Evolutionary conservation across 2,888 invertebrate genomes (phyloP).

Genomic region (Aproaerema taeniolella): DNA sequence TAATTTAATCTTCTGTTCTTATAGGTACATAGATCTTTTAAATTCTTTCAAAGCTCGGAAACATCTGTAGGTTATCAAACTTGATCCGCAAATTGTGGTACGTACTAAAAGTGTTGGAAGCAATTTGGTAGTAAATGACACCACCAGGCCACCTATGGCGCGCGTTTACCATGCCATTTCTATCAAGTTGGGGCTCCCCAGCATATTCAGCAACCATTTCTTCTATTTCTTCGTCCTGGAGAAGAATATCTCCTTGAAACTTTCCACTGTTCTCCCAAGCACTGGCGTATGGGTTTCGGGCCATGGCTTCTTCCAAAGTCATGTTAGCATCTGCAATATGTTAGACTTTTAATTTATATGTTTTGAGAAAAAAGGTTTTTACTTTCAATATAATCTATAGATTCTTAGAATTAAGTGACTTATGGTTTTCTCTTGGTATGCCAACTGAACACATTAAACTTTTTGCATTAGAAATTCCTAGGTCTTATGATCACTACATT

Average conservation of each 20-base stretch:
- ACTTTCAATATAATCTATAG: too few relatives aligned
- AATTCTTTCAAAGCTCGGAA: too few relatives aligned
- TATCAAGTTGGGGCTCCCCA: conserved; percentile 9
- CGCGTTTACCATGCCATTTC: conserved; percentile 36
- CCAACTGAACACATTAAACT: too few relatives aligned
- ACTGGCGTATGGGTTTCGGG: conserved; percentile 25
- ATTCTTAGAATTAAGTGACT: too few relatives aligned
- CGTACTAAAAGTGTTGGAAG: neutral
- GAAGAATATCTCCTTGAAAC: conserved; percentile 45
- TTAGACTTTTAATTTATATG: neutral
- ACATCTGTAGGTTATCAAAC: too few relatives aligned
- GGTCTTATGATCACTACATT: too few relatives aligned
- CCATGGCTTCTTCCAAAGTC: conserved; percentile 27
- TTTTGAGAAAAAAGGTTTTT: neutral
- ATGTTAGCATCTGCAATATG: conserved; percentile 25
- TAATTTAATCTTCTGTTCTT: too few relatives aligned
- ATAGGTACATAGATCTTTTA: too few relatives aligned
- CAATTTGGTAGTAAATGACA: conserved; percentile 19
- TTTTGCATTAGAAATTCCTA: too few relatives aligned
- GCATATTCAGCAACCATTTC: conserved; percentile 34
- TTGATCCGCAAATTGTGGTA: neutral
- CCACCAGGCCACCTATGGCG: conserved; percentile 39
- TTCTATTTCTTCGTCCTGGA: conserved; percentile 36
- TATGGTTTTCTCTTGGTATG: too few relatives aligned
- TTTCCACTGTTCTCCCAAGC: conserved; percentile 46